Base-by-base conservation (phyloP, 2,888 invertebrate species). In the Sphecodes monilicornis region DNA sequence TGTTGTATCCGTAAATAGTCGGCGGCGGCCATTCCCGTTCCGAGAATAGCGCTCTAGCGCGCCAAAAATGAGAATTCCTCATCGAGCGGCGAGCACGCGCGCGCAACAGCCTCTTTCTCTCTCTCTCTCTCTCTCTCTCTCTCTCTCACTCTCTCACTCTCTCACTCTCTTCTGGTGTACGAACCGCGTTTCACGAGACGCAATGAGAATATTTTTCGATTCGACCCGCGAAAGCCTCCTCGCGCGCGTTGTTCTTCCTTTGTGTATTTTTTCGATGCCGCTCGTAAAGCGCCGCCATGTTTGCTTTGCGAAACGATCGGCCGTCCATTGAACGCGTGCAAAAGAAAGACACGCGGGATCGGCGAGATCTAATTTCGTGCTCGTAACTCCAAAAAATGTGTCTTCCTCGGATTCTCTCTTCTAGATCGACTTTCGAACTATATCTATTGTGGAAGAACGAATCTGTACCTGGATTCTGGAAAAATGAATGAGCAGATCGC, bases 1-100 rank as follows among this genome's bases (percentile, higher is more conserved):
- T 86, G 87, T 86, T 86, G 90, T 88, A 83, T 92, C 92, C 92
- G 91, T 91, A 92, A 92, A 92, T 92, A 92, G 88, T 86, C 87
- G 79, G 66, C 86, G 89, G 89, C 91, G 90, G 92, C 90, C 91
- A 90, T 91, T 91, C 89, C 82, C 88, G 89, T 85, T 88, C 89
- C 90, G 69, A 88, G 91, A 92, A 92, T 92, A 92, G 82, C 88
- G 74, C 78, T 90, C 90, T 90, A 90, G 90, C 88, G 80, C 90
- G 91, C 88, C 91, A 89, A 91, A 91, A 90, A 87, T 90, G 89
- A 91, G 91, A 91, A 90, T 89, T 91, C 89, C 86, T 89, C 89
- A 88, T 88, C 86, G 87, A 87, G 85, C 76, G 78, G 75, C 79
- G 75, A 72, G 79, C 75, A 43, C 78, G 73, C 75, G 57, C 69